Base-by-base conservation (phyloP, 2,888 invertebrate species). In the Merodon equestris region DNA sequence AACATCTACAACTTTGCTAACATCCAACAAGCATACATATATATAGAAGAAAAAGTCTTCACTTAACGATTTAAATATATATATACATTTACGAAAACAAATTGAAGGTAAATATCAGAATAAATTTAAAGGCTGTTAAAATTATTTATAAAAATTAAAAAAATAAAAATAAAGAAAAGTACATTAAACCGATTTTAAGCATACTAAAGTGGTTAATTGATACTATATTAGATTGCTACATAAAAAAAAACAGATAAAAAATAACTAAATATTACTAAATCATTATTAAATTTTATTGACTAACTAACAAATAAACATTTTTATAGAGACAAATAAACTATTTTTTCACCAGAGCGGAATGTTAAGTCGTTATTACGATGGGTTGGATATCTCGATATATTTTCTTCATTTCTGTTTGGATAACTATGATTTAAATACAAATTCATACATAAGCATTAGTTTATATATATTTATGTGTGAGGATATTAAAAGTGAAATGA, bases 41-140 rank as follows among this genome's bases (percentile, higher is more conserved):
- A 2, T 27, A 2, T 27, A 7, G 2, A 7, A 27, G 7, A 4
- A 27, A 27, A 27, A 27, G 7, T 27, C n/a, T n/a, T n/a, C n/a
- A n/a, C n/a, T n/a, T n/a, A n/a, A n/a, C n/a, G n/a, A n/a, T n/a
- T n/a, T n/a, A n/a, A n/a, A 27, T 27, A 27, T 7, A 27, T 27
- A 27, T 27, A 27, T 27, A 27, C 27, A 2, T 27, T 27, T 27
- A 27, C 27, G 27, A 27, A 27, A 27, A 42, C 44, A 42, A 48
- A 67, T 50, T 50, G 14, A 50, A 58, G 51, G 50, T 67, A 68
- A 68, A 68, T 51, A 68, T 58, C 58, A 68, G 34, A 58, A 68
- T 58, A 68, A 60, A 60, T 58, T 45, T 68, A 60, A 68, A 60
- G 60, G 53, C 58, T 68, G 60, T 68, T 53, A 58, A 51, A 60